Evolutionary conservation across 2,113 vertebrate species (phyloP), one percentile per base, ranked within the genome.

Genomic region (Holacanthus passer): DNA sequence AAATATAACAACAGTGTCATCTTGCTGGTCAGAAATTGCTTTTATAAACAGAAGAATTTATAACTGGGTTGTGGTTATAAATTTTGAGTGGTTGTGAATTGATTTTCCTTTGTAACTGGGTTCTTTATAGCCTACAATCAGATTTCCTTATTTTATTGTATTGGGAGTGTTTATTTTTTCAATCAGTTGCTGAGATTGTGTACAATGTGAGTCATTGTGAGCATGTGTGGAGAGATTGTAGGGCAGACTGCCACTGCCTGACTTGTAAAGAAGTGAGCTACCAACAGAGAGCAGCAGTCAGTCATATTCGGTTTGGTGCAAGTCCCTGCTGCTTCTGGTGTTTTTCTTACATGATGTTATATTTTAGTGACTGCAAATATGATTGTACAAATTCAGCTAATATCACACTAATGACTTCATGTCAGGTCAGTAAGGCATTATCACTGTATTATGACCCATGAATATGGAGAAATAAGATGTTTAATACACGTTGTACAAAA

Each of bases 221-320:
- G 32, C 22, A 22, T 50, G 1, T 65, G 16, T 47, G 27, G 20
- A 31, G n/a, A n/a, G n/a, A n/a, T 19, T 56, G 24, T 24, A 13
- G 1, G 14, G 41, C 35, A 43, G 10, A n/a, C 41, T 24, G 14
- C n/a, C n/a, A n/a, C 35, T 7, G 4, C 35, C 35, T 37, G 19
- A 17, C 17, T 17, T 80, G 64, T 24, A 75, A 35, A 22, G 22
- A 41, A 6, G 7, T 13, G 37, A 39, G 0, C 31, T n/a, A 4
- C 92, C 94, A 87, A 58, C 80, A 94, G 94, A 86, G 87, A 29
- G 89, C 88, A 82, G 87, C 62, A 17, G 63, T 45, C 88, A 89
- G 87, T 86, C 66, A 75, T 20, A 27, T 37, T 52, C 32, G 64
- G 22, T 32, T 67, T 12, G 31, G 7, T n/a, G 27, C n/a, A 32